Base-by-base conservation (phyloP, 2,888 invertebrate genomes). In the Polydrusus cervinus region DNA sequence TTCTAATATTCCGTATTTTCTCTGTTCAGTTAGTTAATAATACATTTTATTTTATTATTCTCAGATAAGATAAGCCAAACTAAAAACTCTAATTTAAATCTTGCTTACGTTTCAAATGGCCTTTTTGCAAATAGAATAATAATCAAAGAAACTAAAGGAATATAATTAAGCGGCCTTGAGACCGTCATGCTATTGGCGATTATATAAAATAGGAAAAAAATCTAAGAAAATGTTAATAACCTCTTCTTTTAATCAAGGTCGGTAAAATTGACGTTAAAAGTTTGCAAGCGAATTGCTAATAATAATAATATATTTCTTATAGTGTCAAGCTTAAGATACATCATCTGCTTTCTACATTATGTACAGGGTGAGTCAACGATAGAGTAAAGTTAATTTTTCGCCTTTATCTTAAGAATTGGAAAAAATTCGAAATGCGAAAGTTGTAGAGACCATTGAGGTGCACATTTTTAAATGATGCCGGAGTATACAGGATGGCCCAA, bases 201-300 rank as follows among this genome's bases (percentile, higher is more conserved):
- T 68, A 68, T 57, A 60, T 68, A 57, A 68, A 68, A 68, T 68
- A 47, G 45, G 57, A 34, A 68, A 60, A 68, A 68, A 68, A 67
- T 43, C 34, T 47, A 55, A 60, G 47, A 57, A 43, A 57, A 68
- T 60, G 68, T 68, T 68, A 68, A 68, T 43, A 68, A 68, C 68
- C 68, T 68, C 68, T 57, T 40, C 30, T 34, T 10, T 57, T 20
- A 57, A 57, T 68, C 68, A 68, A 68, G 68, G 68, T 68, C 68
- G 40, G 47, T 68, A 68, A 68, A 57, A 67, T 43, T 30, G n/a
- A 13, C 38, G 16, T 16, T 60, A 60, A 16, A 60, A 60, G 38
- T 16, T 60, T 60, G n/a, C 7, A 60, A 60, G 30, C 30, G 5
- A 5, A 3, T 25, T 25, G 25, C 5, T 25, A 25, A 25, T 25